Evolutionary conservation across 2,888 invertebrate genomes (phyloP), one percentile per base, ranked within the genome.

Genomic region (Drosophila limbata): DNA sequence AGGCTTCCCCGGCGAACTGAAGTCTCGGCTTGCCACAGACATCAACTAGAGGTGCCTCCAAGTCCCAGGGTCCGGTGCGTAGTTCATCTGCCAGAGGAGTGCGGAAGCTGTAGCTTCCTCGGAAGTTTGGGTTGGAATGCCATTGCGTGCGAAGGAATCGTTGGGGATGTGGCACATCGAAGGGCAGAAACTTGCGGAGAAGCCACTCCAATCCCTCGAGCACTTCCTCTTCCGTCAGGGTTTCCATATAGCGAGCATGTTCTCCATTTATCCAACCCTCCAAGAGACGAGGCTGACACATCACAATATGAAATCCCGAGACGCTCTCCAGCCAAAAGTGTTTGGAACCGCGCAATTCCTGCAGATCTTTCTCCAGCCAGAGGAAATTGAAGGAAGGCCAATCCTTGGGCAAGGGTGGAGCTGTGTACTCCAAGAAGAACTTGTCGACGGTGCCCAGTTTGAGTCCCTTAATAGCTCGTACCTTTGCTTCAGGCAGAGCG

Each of bases 1-100:
- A 94, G 0, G 95, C 95, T 90, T 96, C 95, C 0, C 95, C 96
- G 1, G 95, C 95, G 83, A 96, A 95, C 73, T 94, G 94, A 1
- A 95, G 89, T 0, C 94, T 91, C 19, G 95, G 94, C 53, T 92
- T 92, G 39, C 91, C 92, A 33, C 68, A 66, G 0, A 52, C 21
- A 45, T 81, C 74, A 0, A 79, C 37, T 0, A 95, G 72, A 0
- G 95, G 95, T 50, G 93, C 91, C 47, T 94, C 94, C 25, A 95
- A 90, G 8, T 93, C 92, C 47, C 92, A 85, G 0, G 94, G 94
- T 31, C 93, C 92, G 0, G 94, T 94, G 4, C 93, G 93, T 35
- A 93, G 88, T 73, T 93, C 92, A 84, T 95, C 95, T 0, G 94
- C 93, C 4, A 92, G 92, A 28, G 94, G 93, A 76, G 94, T 94